Percentiles rank a stretch among this genome's conserved stretches.
Evolutionary conservation across 1,140 invertebrate species (phyloP).

Genomic region (Heliconius congener): DNA sequence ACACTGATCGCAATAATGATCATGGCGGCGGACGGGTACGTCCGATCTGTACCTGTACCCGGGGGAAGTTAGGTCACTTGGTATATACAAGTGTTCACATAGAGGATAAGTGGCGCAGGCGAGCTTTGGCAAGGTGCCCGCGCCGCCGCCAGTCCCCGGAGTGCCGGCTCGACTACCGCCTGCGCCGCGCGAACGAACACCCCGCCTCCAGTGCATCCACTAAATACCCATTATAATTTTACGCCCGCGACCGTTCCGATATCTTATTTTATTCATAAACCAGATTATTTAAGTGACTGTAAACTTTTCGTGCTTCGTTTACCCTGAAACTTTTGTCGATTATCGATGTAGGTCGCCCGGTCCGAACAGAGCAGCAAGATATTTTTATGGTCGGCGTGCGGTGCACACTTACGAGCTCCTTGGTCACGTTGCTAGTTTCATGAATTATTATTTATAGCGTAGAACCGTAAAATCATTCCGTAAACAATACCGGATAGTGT

Average conservation of each 20-base stretch:
- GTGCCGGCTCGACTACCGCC: conserved; percentile 63
- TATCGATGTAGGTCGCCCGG: conserved; percentile 73
- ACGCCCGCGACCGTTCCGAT: conserved; percentile 33
- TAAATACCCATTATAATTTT: conserved; percentile 34
- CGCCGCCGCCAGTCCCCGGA: conserved; percentile 64
- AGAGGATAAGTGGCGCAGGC: conserved; percentile 62
- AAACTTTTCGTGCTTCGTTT: conserved; percentile 49
- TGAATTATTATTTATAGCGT: conserved; percentile 73
- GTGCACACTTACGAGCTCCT: conserved; percentile 68
- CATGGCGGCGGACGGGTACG: not conserved
- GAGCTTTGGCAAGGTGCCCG: conserved; percentile 72
- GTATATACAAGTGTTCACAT: conserved; percentile 31
- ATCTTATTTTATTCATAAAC: conserved; percentile 36
- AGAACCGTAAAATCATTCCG: conserved; percentile 74
- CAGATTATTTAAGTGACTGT: conserved; percentile 13
- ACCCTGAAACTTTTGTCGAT: not conserved
- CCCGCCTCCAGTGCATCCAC: conserved; percentile 25
- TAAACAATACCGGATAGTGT: conserved; percentile 55
- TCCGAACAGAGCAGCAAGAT: conserved; percentile 73
- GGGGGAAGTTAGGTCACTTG: not conserved
- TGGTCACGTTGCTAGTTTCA: conserved; percentile 63
- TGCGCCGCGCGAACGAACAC: conserved; percentile 48
- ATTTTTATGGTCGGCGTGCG: conserved; percentile 76
- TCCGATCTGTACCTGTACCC: not conserved
- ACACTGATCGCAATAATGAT: not conserved